Evolutionary conservation across 2,113 vertebrate species (phyloP).

Genomic region (Syngnathus floridae): DNA sequence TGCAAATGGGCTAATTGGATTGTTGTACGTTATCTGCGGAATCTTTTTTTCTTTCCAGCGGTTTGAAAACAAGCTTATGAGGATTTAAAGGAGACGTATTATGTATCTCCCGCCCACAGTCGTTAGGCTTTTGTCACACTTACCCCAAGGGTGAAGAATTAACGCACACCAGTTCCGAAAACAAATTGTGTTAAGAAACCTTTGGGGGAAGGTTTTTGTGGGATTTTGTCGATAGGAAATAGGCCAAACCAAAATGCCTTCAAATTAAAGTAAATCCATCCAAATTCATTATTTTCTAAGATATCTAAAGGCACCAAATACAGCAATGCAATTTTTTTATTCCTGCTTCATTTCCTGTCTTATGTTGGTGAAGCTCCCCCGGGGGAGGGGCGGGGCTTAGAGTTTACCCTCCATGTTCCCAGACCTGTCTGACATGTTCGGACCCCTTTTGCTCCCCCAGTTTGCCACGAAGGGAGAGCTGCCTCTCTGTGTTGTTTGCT

Average conservation of each 20-base stretch:
- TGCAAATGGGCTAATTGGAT: neutral
- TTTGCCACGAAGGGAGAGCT: slow-evolving; percentile 3
- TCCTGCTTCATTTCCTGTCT: slow-evolving; percentile 1
- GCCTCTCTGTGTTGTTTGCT: slow-evolving; percentile 34
- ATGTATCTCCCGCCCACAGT: too few relatives aligned
- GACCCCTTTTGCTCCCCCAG: neutral
- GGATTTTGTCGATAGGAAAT: too few relatives aligned
- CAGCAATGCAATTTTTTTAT: neutral
- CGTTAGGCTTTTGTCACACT: too few relatives aligned
- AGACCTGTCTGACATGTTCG: slow-evolving; percentile 9
- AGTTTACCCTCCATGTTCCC: neutral
- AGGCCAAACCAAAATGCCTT: too few relatives aligned
- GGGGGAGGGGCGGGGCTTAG: neutral
- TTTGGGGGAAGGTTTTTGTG: too few relatives aligned
- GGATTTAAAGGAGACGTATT: neutral
- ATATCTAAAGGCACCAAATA: neutral
- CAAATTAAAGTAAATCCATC: too few relatives aligned
- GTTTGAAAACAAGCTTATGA: neutral
- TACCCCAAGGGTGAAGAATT: too few relatives aligned
- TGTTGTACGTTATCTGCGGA: neutral
- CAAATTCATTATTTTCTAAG: too few relatives aligned
- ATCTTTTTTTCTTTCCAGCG: neutral
- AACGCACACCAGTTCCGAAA: too few relatives aligned
- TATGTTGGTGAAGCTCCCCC: neutral
- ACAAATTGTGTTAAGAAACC: too few relatives aligned